Base-by-base conservation (phyloP, 92 coral and sea anemone genomes). In the Phenganax stokvisi region DNA sequence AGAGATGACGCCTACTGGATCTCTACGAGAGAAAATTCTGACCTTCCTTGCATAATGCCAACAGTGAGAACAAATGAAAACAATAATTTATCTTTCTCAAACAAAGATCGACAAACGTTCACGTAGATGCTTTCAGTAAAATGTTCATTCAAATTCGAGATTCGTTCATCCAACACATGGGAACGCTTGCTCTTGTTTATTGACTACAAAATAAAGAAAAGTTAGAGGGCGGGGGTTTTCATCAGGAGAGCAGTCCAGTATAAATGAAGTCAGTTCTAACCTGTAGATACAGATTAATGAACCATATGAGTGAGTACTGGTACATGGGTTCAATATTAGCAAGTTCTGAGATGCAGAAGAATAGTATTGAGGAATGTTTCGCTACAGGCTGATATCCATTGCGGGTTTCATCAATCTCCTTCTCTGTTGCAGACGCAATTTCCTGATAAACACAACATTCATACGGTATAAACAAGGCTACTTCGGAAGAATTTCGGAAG, bases 251-350 rank as follows among this genome's bases (percentile, higher is more conserved):
- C 47, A 37, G 47, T 37, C 47, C 47, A 37, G 47, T 37, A 37
- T 5, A 37, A 37, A 37, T 37, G 47, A 37, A 37, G 47, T 37
- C 47, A 37, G 56, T 77, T 9, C 83, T 56, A 83, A 90, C 99
- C 97, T 92, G 97, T 8, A 92, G 90, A 71, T 96, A 96, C 6
- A 96, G 85, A 76, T 96, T 96, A 28, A 96, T 96, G 60, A 96
- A 96, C 99, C 99, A 96, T 5, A 91, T 89, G 11, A 96, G 90
- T 4, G 99, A 96, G 85, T 96, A 96, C 82, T 96, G 99, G 85
- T 96, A 96, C 99, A 96, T 96, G 8, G 99, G 99, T 79, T 96
- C 99, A 57, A 96, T 96, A 72, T 85, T 96, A 77, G 99, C 99
- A 81, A 96, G 83, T 81, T 96, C 99, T 12, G 99, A 96, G 89